Percentiles rank a stretch among this genome's conserved stretches.
Conservation (phyloP, 1,140 invertebrate genomes). For the Drosophila melanica region DNA sequence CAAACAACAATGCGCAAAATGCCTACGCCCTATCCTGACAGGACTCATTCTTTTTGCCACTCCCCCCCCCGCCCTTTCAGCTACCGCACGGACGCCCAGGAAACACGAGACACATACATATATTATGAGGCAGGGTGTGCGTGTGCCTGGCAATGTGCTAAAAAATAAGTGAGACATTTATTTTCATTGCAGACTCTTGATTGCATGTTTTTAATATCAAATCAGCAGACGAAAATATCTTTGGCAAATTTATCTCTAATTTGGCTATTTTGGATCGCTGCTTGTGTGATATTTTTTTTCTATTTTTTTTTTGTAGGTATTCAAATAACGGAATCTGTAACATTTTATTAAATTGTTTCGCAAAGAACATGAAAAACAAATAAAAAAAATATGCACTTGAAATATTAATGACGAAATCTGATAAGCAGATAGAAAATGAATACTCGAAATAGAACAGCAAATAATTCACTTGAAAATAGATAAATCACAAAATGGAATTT, state of each 20-base stretch:
- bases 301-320: not conserved
- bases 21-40: conserved; percentile 42
- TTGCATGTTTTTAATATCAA: conserved; percentile 68
- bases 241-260: conserved; percentile 28
- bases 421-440: not conserved
- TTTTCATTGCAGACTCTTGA: conserved; percentile 78
- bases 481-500: not conserved
- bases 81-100: not conserved
- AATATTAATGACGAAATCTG: conserved; percentile 5
- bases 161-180: conserved; percentile 75
- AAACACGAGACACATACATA: conserved; percentile 19
- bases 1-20: conserved; percentile 35
- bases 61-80: conserved; percentile 43
- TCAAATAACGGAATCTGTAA: conserved; percentile 25
- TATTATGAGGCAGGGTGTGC: conserved; percentile 1
- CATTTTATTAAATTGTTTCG: conserved; percentile 8
- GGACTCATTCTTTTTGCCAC: conserved; percentile 29
- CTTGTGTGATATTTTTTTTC: not conserved
- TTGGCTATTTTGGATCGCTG: not conserved
- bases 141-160: conserved; percentile 33
- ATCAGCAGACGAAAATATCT: conserved; percentile 35
- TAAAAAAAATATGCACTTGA: conserved; percentile 5
- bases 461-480: not conserved
- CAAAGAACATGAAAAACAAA: conserved; percentile 4
- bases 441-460: too few species aligned